Evolutionary conservation across 2,888 invertebrate species (phyloP), one percentile per base, ranked within the genome.

Genomic region (Eilema griseolum): DNA sequence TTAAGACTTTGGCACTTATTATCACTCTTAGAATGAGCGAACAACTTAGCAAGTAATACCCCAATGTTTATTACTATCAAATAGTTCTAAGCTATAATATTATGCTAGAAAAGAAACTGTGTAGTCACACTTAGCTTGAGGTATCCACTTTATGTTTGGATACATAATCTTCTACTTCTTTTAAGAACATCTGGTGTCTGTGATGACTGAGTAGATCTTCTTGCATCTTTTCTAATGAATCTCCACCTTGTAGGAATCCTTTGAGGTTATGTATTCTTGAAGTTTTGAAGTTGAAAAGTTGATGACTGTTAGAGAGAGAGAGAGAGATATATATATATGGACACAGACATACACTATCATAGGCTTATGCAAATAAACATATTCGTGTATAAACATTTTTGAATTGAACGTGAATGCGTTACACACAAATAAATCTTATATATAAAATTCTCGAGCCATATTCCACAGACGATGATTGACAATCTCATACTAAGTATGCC

Each of bases 241-340:
- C 95, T 0, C 96, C 96, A 0, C 98, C 98, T 72, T 95, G 89
- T 85, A 99, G 93, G 87, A 99, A 98, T 0, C 92, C 96, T 73
- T 96, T 95, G 0, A 99, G 92, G 89, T 97, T 97, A 86, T 97
- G 96, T 28, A 97, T 81, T 46, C n/a, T n/a, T n/a, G n/a, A n/a
- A n/a, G n/a, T n/a, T n/a, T n/a, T n/a, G n/a, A n/a, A n/a, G n/a
- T n/a, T n/a, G n/a, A n/a, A n/a, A n/a, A n/a, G n/a, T n/a, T n/a
- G n/a, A n/a, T n/a, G n/a, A n/a, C n/a, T n/a, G n/a, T n/a, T n/a
- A n/a, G n/a, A n/a, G n/a, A n/a, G n/a, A n/a, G n/a, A n/a, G n/a
- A n/a, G n/a, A n/a, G n/a, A n/a, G n/a, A n/a, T n/a, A n/a, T n/a
- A n/a, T n/a, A n/a, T n/a, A n/a, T n/a, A n/a, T n/a, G n/a, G n/a